Evolutionary conservation across 1,140 invertebrate species (phyloP).

Genomic region (Linepithema humile): DNA sequence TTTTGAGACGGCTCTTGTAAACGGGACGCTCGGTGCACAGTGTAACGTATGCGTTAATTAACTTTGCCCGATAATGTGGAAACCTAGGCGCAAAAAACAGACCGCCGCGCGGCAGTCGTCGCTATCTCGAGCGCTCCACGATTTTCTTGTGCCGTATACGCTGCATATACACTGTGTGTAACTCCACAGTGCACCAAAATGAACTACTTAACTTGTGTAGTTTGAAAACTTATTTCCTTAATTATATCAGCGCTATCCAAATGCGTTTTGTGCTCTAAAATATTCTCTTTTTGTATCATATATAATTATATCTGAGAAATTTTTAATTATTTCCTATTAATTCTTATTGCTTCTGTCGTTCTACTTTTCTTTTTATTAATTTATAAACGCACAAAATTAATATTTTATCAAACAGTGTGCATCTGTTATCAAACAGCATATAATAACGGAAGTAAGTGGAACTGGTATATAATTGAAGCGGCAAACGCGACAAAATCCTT

Average conservation of each 20-base stretch:
- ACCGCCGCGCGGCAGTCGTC: neutral
- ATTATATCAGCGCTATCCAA: neutral
- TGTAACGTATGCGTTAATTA: slow-evolving; percentile 9
- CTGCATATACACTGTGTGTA: neutral
- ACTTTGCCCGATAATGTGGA: slow-evolving; percentile 40
- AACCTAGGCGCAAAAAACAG: slow-evolving; percentile 19
- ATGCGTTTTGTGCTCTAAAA: neutral
- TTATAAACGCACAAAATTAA: neutral
- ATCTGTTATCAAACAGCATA: too few species aligned
- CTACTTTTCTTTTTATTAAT: neutral
- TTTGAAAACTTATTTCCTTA: neutral
- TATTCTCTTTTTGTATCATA: neutral
- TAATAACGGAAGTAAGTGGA: neutral
- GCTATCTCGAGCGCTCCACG: neutral
- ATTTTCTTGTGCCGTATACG: slow-evolving; percentile 10
- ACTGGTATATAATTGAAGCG: neutral
- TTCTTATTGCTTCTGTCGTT: neutral
- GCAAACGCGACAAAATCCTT: neutral
- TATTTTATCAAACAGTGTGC: too few species aligned
- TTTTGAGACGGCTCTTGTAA: slow-evolving; percentile 40
- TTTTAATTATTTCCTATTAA: neutral
- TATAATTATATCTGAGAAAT: neutral
- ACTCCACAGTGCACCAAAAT: neutral
- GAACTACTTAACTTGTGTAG: neutral
- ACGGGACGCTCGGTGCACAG: slow-evolving; percentile 9